phyloP scores from a whole-genome alignment of 2,113 vertebrate species.

The Apteryx mantelli region DNA sequence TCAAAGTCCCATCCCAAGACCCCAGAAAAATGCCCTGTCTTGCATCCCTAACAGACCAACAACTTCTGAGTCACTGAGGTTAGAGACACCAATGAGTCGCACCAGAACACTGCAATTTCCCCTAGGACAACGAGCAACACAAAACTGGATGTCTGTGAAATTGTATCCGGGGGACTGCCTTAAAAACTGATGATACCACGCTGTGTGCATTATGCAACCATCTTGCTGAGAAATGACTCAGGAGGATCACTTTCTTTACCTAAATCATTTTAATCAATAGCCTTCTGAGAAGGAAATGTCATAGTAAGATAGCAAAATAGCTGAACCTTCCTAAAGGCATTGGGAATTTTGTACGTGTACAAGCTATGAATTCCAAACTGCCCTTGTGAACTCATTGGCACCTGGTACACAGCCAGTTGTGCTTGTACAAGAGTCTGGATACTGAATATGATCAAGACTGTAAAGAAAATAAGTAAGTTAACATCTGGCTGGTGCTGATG shows the following conservation, averaged over 20 bases:
- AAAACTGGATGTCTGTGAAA: conserved; percentile 3
- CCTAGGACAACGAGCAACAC: background rate
- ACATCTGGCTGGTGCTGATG: background rate
- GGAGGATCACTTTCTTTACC: conserved; percentile 58
- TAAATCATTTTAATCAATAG: conserved; percentile 69
- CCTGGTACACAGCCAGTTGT: rapidly evolving
- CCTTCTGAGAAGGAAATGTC: conserved; percentile 53
- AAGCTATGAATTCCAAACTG: background rate
- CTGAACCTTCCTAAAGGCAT: conserved; percentile 45
- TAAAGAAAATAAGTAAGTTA: background rate
- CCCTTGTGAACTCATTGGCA: background rate
- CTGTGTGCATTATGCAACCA: conserved; percentile 4
- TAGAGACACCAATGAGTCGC: background rate
- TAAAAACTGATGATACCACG: background rate
- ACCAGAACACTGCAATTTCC: background rate
- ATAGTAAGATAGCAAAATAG: conserved; percentile 29
- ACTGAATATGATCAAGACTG: background rate
- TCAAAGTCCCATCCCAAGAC: background rate
- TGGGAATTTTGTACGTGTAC: rapidly evolving
- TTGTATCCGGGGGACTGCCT: background rate
- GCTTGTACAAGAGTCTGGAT: background rate
- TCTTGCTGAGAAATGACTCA: conserved; percentile 57
- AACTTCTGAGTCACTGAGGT: background rate
- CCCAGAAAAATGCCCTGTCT: background rate
- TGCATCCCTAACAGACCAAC: background rate